Conservation (phyloP, 2,888 invertebrate genomes). For the Ypsolopha sequella region DNA sequence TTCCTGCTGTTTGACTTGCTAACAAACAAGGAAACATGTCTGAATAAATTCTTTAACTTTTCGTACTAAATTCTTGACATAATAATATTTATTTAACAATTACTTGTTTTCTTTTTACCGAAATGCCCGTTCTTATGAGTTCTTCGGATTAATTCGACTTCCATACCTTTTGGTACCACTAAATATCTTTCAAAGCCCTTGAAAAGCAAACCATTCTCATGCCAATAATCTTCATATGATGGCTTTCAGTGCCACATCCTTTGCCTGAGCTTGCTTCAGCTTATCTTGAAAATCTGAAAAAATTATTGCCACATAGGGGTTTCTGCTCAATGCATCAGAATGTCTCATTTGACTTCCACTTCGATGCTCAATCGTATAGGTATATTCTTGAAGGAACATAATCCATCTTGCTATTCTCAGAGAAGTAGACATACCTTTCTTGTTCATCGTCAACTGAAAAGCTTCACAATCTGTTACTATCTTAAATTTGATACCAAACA, state of each 20-base stretch:
- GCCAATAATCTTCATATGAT: conserved; percentile 13
- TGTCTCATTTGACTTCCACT: too few species aligned
- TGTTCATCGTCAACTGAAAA: conserved; percentile 9
- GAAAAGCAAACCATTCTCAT: conserved; percentile 15
- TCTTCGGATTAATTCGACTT: conserved; percentile 22
- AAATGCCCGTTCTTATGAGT: conserved; percentile 31
- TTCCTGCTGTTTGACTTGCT: conserved; percentile 14
- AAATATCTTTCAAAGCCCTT: conserved; percentile 13
- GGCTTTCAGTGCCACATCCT: conserved; percentile 13
- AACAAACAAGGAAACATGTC: conserved; percentile 9
- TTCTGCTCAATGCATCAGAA: conserved; percentile 1
- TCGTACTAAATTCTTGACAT: conserved; percentile 11
- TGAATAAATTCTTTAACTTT: conserved; percentile 6
- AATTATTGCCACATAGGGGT: conserved; percentile 7
- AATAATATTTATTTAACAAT: conserved; percentile 17
- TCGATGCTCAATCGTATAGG: too few species aligned
- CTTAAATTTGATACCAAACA: conserved; percentile 9
- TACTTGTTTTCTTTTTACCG: conserved; percentile 16
- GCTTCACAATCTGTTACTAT: conserved; percentile 11
- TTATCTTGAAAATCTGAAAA: conserved; percentile 7
- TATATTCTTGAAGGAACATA: conserved; percentile 8
- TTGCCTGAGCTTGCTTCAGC: conserved; percentile 11
- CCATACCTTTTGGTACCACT: conserved; percentile 27
- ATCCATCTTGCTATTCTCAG: conserved; percentile 11
- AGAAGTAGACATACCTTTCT: conserved; percentile 9